Percentiles rank a stretch among this genome's conserved stretches.
Conservation (phyloP, 1,140 invertebrate genomes). For the Zophobas morio region DNA sequence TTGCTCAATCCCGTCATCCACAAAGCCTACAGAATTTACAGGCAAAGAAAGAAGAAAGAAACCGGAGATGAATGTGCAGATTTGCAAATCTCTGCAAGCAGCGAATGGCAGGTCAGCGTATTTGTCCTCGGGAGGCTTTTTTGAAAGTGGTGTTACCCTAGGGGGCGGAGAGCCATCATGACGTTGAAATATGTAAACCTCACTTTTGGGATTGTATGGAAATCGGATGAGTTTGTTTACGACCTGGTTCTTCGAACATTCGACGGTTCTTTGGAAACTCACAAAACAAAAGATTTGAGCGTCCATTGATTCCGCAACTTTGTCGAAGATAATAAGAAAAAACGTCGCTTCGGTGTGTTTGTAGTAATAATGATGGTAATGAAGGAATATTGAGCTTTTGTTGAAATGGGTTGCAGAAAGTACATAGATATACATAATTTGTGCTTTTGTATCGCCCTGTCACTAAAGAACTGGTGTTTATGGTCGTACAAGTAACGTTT, state of each 20-base stretch:
- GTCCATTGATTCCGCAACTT: too few species aligned
- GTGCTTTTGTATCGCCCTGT: too few species aligned
- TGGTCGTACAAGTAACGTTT: too few species aligned
- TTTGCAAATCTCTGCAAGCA: slow-evolving; percentile 34
- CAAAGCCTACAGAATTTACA: slow-evolving; percentile 38
- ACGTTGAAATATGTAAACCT: slow-evolving; percentile 34
- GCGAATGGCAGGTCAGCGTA: slow-evolving; percentile 29
- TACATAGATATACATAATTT: too few species aligned
- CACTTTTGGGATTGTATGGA: slow-evolving; percentile 39
- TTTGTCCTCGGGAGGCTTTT: slow-evolving; percentile 31
- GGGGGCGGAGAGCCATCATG: slow-evolving; percentile 34
- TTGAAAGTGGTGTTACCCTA: slow-evolving; percentile 33
- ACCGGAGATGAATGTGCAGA: slow-evolving; percentile 40
- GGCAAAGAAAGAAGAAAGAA: slow-evolving; percentile 19
- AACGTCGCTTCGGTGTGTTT: not conserved
- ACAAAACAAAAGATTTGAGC: not conserved
- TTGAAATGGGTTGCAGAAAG: too few species aligned
- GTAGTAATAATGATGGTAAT: too few species aligned
- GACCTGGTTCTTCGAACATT: slow-evolving; percentile 1
- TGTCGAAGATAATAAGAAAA: not conserved
- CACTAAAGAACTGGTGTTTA: too few species aligned
- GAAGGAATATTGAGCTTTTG: too few species aligned
- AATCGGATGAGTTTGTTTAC: slow-evolving; percentile 37
- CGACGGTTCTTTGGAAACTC: not conserved
- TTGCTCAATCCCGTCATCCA: slow-evolving; percentile 24